These are phyloP conservation scores for Lepilemur septentrionalis DNA, from an alignment of 2,797 vertebrate genomes.

Conservation along the genomic window DNA sequence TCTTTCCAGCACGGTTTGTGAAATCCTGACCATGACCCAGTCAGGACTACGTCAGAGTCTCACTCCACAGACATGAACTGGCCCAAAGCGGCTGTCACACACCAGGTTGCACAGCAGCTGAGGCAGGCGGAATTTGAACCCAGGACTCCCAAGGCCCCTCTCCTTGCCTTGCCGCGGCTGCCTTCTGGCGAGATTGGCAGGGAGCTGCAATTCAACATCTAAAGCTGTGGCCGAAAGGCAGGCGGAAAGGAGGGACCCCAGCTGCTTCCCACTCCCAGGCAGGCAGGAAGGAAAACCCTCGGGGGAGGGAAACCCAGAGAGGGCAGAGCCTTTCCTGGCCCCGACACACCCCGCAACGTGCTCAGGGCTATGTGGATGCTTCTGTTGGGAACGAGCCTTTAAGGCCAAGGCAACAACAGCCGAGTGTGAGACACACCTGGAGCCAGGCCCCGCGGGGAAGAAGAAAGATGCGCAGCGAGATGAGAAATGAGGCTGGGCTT, in stretches of 20 bases:
- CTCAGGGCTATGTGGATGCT: background rate
- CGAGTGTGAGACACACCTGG: background rate
- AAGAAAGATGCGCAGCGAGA: background rate
- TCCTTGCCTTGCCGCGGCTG: background rate
- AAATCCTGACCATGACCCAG: background rate
- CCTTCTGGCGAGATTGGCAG: background rate
- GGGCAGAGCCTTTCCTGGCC: background rate
- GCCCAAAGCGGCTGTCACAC: background rate
- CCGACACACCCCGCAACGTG: background rate
- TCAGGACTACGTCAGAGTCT: background rate
- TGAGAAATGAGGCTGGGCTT: background rate
- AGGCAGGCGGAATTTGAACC: background rate
- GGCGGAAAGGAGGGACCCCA: background rate
- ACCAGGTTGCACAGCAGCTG: background rate
- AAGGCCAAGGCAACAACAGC: rapidly evolving
- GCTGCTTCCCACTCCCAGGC: background rate
- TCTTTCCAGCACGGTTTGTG: background rate
- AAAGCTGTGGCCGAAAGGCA: background rate
- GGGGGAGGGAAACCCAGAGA: background rate
- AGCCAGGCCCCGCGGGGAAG: background rate
- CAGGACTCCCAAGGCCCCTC: background rate
- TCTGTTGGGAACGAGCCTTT: background rate
- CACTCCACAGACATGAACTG: background rate
- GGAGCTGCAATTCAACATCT: background rate
- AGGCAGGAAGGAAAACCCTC: background rate